phyloP scores from a whole-genome alignment of 2,113 vertebrate species.

The Ondatra zibethicus region DNA sequence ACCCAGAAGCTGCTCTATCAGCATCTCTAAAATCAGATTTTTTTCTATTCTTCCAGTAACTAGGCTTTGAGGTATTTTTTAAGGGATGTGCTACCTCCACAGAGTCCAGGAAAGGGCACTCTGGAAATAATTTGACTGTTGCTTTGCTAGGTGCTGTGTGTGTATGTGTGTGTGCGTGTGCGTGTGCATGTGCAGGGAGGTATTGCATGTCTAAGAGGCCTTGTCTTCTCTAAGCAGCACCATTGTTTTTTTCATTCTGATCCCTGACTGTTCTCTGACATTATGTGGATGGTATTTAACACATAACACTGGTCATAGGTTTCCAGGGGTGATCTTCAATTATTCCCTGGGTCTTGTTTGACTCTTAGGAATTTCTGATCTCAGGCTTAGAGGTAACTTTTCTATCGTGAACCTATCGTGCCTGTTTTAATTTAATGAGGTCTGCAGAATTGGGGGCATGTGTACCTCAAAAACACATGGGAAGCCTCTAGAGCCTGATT shows the following conservation, averaged over 20 bases:
- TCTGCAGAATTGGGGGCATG: not conserved
- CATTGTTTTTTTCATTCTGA: not conserved
- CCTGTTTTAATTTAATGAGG: not conserved
- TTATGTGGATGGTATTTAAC: not conserved
- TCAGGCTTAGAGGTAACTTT: not conserved
- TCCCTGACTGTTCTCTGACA: not conserved
- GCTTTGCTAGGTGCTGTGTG: not conserved
- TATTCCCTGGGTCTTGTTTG: not conserved
- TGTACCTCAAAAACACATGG: not conserved
- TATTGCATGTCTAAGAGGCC: not conserved
- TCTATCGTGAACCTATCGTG: not conserved
- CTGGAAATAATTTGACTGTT: not conserved
- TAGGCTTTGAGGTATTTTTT: not conserved
- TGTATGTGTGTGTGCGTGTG: accelerated
- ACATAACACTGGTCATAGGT: not conserved
- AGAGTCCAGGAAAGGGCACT: not conserved
- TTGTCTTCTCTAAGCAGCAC: not conserved
- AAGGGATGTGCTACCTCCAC: not conserved
- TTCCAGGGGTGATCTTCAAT: not conserved
- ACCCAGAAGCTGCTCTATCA: not conserved
- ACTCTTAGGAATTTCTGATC: not conserved
- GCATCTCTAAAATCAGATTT: not conserved
- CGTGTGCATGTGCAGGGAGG: accelerated
- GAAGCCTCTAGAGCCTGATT: slow-evolving; percentile 14
- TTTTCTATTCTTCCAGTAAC: not conserved